Evolutionary conservation across 2,888 invertebrate species (phyloP).

Genomic region (Hemicrepidius hirtus): DNA sequence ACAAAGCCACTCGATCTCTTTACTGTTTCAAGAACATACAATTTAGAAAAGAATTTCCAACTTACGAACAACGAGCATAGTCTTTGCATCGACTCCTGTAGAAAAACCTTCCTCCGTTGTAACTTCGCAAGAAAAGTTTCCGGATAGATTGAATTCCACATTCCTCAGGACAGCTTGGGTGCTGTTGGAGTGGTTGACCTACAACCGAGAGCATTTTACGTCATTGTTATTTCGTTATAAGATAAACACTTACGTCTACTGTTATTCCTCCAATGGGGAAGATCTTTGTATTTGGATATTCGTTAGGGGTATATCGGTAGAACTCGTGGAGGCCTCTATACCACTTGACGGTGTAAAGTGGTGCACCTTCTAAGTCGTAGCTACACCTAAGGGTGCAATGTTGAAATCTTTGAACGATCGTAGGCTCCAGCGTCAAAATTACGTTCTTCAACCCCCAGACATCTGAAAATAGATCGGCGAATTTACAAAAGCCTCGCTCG

Average conservation of each 20-base stretch:
- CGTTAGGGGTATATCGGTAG: conserved; percentile 87
- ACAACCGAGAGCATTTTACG: conserved; percentile 66
- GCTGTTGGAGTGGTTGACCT: conserved; percentile 84
- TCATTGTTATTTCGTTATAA: conserved; percentile 44
- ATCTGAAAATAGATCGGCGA: conserved; percentile 68
- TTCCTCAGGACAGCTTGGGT: conserved; percentile 83
- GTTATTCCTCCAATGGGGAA: conserved; percentile 84
- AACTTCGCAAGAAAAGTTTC: conserved; percentile 88
- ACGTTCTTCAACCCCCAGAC: conserved; percentile 83
- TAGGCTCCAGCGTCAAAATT: conserved; percentile 81
- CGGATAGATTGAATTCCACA: conserved; percentile 82
- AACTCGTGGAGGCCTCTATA: conserved; percentile 89
- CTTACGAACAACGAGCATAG: conserved; percentile 87
- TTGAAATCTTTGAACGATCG: conserved; percentile 81
- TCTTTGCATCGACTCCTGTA: conserved; percentile 79
- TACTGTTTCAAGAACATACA: background rate
- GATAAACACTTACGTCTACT: conserved; percentile 83
- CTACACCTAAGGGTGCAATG: conserved; percentile 83
- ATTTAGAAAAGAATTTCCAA: conserved; percentile 45
- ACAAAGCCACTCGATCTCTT: too few species aligned
- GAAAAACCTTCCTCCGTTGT: conserved; percentile 84
- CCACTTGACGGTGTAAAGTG: conserved; percentile 90
- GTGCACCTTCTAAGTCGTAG: conserved; percentile 84
- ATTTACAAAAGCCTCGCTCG: conserved; percentile 10
- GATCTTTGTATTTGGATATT: conserved; percentile 81